Base-by-base conservation (phyloP, 2,797 vertebrate genomes). In the Strix occidentalis region DNA sequence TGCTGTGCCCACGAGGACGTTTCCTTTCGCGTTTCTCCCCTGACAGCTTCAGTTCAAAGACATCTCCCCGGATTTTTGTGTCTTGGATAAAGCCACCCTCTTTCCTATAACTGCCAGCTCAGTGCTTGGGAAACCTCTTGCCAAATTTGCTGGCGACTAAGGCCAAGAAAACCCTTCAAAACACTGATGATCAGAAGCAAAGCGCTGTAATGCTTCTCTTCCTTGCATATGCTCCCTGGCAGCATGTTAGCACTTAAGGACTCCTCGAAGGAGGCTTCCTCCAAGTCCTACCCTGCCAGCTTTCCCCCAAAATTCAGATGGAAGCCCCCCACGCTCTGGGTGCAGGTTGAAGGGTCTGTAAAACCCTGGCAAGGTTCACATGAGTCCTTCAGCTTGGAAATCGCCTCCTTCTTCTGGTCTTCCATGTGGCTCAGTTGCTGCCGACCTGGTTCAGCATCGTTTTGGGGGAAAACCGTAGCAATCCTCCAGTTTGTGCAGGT, bases 91-190 rank as follows among this genome's bases (percentile, higher is more conserved):
- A 91, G 33, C 61, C 90, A 45, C 60, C 87, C 57, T 76, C 72
- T 60, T 86, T 48, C 80, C 65, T 76, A 4, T 25, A 60, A 75
- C 45, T 92, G 75, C 71, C 84, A 94, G 54, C 80, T 94, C 88
- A 66, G 61, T 41, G 86, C 91, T 81, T 95, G 90, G 81, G 65
- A 93, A 89, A 24, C 66, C 37, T 86, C 94, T 95, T 96, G 94
- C 93, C 89, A 96, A 95, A 94, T 95, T 81, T 94, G 68, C 50
- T 43, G 87, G 84, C 1, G 45, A 90, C 79, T 83, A 89, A 88
- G 96, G 90, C 92, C 93, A 95, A 95, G 92, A 96, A 92, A 90
- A 35, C 70, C 83, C 93, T 96, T 96, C 87, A 92, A 83, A 94
- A 91, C 71, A 51, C 37, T 71, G 63, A 83, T 84, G 91, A 96